Evolutionary conservation across 2,888 invertebrate species (phyloP), one percentile per base, ranked within the genome.

Genomic region (Drymonia ruficornis): DNA sequence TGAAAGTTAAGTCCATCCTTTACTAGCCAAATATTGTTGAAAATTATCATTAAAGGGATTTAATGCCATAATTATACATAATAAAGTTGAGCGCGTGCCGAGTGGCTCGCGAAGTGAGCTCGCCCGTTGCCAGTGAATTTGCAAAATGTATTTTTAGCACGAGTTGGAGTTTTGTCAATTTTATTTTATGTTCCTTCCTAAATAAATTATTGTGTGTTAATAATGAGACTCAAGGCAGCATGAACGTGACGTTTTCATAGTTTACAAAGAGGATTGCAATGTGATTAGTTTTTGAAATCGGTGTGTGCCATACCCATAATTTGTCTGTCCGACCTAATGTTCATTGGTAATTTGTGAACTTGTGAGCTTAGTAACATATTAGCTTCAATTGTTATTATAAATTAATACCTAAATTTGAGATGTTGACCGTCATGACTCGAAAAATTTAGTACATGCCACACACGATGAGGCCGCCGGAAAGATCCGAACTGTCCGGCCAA

Each of bases 101-200:
- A n/a, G n/a, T n/a, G 28, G 56, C 44, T 48, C 55, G 60, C 6
- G n/a, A n/a, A n/a, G n/a, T n/a, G n/a, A n/a, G 36, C 28, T 31
- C 31, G 28, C 42, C 46, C 50, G 60, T 74, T 70, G 62, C 74
- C 70, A 76, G 74, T 81, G 67, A 74, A 82, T 72, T 69, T 66
- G 72, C 72, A 76, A 80, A 81, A 74, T 70, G 72, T 78, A 70
- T 78, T 76, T 77, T 78, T 75, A 75, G 72, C 64, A 76, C 72
- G 74, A 76, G 81, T 84, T 87, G 82, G 84, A 83, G 78, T 85
- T 87, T 84, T 86, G 82, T 79, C 79, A 84, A 84, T 83, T 87
- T 86, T 83, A 81, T 82, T 74, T 86, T 86, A 83, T 82, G 86
- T 86, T 87, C 86, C 83, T 86, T 87, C 86, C 83, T 87, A 86